phyloP scores from a whole-genome alignment of 2,113 vertebrate genomes.

The Barnardius zonarius region DNA sequence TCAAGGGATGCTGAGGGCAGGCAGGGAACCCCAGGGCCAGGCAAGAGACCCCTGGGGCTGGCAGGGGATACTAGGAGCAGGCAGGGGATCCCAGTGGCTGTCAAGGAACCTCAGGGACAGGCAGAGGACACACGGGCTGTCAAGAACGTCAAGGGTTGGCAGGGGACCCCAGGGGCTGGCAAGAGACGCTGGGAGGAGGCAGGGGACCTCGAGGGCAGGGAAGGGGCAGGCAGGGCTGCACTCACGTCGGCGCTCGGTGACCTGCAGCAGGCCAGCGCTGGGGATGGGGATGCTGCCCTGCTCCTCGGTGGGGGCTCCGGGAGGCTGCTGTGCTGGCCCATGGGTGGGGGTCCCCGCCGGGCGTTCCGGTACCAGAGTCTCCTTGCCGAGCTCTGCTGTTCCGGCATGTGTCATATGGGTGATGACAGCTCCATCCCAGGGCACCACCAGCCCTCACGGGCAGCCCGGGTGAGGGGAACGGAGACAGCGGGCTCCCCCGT shows the following conservation, averaged over 20 bases:
- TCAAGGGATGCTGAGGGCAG: not conserved
- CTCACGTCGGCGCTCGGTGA: conserved; percentile 92
- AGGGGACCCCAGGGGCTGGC: not conserved
- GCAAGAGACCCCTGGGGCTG: not conserved
- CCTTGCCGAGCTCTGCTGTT: conserved; percentile 81
- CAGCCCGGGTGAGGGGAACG: fast-evolving
- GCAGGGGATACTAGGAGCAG: not conserved
- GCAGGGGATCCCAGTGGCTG: too few relatives aligned
- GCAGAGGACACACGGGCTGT: not conserved
- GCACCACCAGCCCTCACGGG: not conserved
- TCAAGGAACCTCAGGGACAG: too few relatives aligned
- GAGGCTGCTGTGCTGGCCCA: conserved; percentile 75
- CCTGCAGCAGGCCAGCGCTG: conserved; percentile 87
- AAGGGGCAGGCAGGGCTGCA: not conserved
- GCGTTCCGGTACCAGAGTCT: conserved; percentile 71
- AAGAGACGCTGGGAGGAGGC: not conserved
- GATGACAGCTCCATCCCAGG: not conserved
- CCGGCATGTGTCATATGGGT: not conserved
- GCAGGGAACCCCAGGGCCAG: not conserved
- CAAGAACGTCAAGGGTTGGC: not conserved
- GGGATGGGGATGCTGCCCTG: conserved; percentile 79
- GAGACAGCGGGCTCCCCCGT: not conserved
- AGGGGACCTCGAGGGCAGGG: not conserved
- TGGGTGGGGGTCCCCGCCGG: conserved; percentile 68
- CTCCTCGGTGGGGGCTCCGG: conserved; percentile 74